Base-by-base conservation (phyloP, 2,113 vertebrate genomes). In the Cololabis saira region DNA sequence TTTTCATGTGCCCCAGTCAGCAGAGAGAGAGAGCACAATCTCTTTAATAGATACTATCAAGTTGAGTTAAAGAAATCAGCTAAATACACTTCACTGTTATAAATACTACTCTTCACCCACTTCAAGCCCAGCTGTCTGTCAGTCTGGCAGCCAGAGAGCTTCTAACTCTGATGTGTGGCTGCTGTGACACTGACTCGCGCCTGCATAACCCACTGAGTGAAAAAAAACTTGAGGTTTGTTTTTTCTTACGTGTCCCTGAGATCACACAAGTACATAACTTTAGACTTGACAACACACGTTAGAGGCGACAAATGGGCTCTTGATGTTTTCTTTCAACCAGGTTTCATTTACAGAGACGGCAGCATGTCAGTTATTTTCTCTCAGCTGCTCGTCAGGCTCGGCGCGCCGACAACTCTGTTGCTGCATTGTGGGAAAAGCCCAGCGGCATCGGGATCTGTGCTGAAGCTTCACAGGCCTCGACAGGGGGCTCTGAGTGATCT, bases 401-500 rank as follows among this genome's bases (percentile, higher is more conserved):
- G 42, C 21, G 67, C 59, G 19, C 53, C 18, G 21, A 61, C 73
- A 27, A 49, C 58, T 42, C 18, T 2, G 15, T 45, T 54, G 64
- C 43, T 49, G 45, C 43, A 68, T 63, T 57, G 67, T 61, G 73
- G 74, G 73, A 64, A 63, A 68, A 74, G 78, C 70, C 84, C 57
- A 51, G 56, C 73, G 42, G 82, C 70, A 0, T 15, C 13, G 30
- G 50, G 65, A 69, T 74, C 71, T 51, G 44, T 62, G 58, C 50
- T 37, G 21, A 61, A 67, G 67, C 77, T 80, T 81, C 77, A 75
- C 72, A 52, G 41, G 52, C 43, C 57, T 76, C 78, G 59, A 64
- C 75, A 37, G 73, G 75, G 77, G 80, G 80, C 83, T 72, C 63
- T 66, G 60, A 84, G 74, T 87, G 87, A 89, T 88, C 80, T 80